phyloP scores from a whole-genome alignment of 1,140 invertebrate genomes.

The Oryzaephilus surinamensis region DNA sequence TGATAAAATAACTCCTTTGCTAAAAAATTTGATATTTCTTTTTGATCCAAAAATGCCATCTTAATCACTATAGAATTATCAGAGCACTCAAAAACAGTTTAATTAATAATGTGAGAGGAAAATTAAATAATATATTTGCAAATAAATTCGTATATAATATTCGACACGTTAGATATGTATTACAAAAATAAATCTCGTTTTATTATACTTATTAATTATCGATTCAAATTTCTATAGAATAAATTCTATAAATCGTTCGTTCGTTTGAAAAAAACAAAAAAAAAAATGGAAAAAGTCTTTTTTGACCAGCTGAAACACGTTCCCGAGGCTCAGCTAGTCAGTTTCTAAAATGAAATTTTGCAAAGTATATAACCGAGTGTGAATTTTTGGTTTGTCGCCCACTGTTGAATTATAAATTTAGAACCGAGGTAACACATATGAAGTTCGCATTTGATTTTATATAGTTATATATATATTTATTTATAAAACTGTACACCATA shows the following conservation, averaged over 20 bases:
- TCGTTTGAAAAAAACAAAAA: constrained; percentile 26
- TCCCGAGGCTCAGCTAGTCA: constrained; percentile 27
- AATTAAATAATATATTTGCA: not conserved
- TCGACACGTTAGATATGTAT: not conserved
- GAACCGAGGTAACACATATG: constrained; percentile 26
- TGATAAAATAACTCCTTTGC: constrained; percentile 71
- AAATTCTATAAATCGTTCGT: constrained; percentile 25
- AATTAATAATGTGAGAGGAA: constrained; percentile 1
- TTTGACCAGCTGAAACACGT: constrained; percentile 12
- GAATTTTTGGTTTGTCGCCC: constrained; percentile 34
- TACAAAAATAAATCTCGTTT: not conserved
- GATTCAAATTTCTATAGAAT: not conserved
- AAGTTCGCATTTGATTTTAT: constrained; percentile 28
- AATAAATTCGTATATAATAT: not conserved
- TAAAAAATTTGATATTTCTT: constrained; percentile 67
- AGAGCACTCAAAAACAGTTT: constrained; percentile 7
- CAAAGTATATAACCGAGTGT: too few relatives aligned
- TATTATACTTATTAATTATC: not conserved
- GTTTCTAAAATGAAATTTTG: constrained; percentile 27
- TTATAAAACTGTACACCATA: not conserved
- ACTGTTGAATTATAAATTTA: constrained; percentile 31
- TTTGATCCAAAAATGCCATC: constrained; percentile 52
- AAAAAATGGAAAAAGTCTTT: too few relatives aligned
- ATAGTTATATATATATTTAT: constrained; percentile 16
- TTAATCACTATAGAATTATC: constrained; percentile 6